These are phyloP conservation scores for Streptopelia turtur DNA, from an alignment of 2,797 vertebrate species.

Conservation along the genomic window DNA sequence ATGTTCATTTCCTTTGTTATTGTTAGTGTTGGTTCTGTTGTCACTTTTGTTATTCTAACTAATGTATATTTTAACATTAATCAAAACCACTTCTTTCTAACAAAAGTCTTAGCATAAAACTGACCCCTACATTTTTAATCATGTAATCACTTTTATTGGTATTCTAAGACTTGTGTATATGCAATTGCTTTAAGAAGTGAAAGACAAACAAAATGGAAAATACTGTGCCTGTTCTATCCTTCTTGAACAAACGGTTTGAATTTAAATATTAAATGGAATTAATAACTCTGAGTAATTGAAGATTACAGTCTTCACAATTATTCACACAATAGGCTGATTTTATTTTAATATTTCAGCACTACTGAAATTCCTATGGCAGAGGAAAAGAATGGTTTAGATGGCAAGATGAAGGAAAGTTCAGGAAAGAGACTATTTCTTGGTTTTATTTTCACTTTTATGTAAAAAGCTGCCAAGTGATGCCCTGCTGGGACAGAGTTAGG, in stretches of 20 bases:
- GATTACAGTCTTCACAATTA: neutral
- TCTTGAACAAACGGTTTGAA: neutral
- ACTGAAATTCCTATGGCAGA: neutral
- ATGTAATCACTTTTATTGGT: neutral
- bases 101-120: neutral
- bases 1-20: neutral
- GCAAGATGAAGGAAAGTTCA: neutral
- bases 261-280: constrained; percentile 1
- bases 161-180: neutral
- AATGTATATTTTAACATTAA: neutral
- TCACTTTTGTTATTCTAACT: neutral
- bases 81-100: neutral
- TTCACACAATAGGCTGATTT: neutral
- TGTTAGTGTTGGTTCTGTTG: neutral
- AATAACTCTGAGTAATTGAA: constrained; percentile 14
- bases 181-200: neutral
- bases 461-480: neutral
- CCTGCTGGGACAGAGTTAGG: neutral
- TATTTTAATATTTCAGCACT: constrained; percentile 3
- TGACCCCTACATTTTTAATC: constrained; percentile 11
- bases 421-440: neutral
- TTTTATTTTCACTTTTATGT: neutral
- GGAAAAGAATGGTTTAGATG: neutral
- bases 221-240: neutral
- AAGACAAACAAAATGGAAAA: neutral